A percentile compares a stretch with the other conserved stretches of the same genome.
Evolutionary conservation across 2,113 vertebrate genomes (phyloP).

Genomic region (Cnemophilus loriae): DNA sequence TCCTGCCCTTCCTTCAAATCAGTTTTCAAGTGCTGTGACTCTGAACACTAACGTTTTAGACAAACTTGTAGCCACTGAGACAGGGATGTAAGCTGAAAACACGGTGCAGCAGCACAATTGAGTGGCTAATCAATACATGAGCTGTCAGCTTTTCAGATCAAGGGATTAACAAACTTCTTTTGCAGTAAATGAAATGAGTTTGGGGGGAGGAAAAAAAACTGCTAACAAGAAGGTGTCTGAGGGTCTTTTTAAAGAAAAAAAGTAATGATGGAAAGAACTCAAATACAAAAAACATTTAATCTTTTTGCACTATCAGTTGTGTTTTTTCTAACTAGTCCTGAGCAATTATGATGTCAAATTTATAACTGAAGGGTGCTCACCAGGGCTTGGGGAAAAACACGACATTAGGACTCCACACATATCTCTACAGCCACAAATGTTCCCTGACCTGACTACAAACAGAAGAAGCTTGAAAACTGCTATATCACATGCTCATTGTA

Average conservation of each 20-base stretch:
- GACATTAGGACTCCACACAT: background rate
- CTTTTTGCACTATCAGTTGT: background rate
- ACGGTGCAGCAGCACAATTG: background rate
- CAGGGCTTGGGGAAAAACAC: background rate
- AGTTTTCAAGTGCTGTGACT: background rate
- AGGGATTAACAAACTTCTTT: background rate
- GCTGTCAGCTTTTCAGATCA: background rate
- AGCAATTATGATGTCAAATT: background rate
- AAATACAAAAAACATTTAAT: background rate
- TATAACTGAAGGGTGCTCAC: background rate
- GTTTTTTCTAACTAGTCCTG: background rate
- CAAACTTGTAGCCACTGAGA: background rate
- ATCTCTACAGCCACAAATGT: background rate
- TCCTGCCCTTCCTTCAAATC: background rate
- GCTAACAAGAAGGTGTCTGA: background rate
- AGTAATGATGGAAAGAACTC: background rate
- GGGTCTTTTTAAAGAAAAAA: background rate
- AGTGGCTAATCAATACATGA: background rate
- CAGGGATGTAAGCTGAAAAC: background rate
- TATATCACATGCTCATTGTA: accelerated
- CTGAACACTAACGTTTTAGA: background rate
- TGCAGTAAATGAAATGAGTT: background rate
- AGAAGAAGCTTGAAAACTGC: background rate
- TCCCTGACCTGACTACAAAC: background rate
- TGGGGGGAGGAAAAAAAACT: background rate